Evolutionary conservation across 2,888 invertebrate genomes (phyloP), one percentile per base, ranked within the genome.

Genomic region (Lasiommata megera): DNA sequence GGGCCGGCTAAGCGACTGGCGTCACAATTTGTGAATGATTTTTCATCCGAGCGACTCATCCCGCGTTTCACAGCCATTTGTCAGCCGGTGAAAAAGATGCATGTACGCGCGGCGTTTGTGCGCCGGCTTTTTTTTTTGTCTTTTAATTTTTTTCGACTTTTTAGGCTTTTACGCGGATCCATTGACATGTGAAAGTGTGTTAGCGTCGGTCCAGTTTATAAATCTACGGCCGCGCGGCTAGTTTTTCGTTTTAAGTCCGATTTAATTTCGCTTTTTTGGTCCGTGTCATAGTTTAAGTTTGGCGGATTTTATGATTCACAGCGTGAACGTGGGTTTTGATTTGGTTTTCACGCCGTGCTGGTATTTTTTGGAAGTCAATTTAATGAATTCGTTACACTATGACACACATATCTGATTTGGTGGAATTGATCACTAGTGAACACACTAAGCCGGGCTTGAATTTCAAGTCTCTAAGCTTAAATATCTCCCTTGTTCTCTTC

Each of bases 161-260:
- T 88, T 83, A 80, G 81, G 89, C 89, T 90, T 89, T 90, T 86
- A 89, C 88, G 83, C 75, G 82, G 77, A 82, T 80, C 85, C 88
- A 88, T 87, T 87, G 89, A 89, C 89, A 89, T 87, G 88, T 79
- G 82, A 87, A 88, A 89, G 87, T 88, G 88, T 89, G 89, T 89
- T 89, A 88, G 84, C 82, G 82, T 80, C 82, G 74, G 73, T 73
- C 69, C 74, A 79, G 84, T 88, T 83, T 87, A 86, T 89, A 86
- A 88, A 90, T 87, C 84, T 79, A 75, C 75, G 73, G 70, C 64
- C 65, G 63, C 66, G 65, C 64, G 9, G 34, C n/a, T 66, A 65
- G 66, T 73, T 71, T 71, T 71, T 70, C 64, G 71, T 73, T 80
- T 77, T 76, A 61, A 67, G 67, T 67, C 67, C 58, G 69, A 69